Percentiles rank a stretch among this genome's conserved stretches.
Conservation (phyloP, 2,888 invertebrate species). For the Gerris lacustris region DNA sequence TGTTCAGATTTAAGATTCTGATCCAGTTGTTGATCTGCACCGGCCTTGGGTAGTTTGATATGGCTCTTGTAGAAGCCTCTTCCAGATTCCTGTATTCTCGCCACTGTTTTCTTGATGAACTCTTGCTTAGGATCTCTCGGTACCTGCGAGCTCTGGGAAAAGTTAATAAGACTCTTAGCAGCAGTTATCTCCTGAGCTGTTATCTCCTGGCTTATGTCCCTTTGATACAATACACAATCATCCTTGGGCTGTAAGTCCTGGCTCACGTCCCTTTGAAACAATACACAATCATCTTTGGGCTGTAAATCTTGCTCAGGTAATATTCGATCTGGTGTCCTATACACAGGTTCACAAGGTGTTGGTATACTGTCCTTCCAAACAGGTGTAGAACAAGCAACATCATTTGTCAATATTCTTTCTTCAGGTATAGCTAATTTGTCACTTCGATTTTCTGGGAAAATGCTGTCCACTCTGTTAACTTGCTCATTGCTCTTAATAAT, state of each 20-base stretch:
- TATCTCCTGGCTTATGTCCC: background rate
- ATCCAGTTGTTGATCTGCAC: background rate
- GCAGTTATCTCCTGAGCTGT: background rate
- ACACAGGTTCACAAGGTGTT: background rate
- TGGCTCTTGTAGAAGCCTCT: background rate
- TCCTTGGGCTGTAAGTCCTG: background rate
- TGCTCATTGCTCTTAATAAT: background rate
- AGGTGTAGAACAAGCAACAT: background rate
- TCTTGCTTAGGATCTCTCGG: background rate
- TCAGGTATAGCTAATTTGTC: background rate
- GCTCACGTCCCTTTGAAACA: background rate
- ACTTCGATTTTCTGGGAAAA: background rate
- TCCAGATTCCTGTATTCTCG: background rate
- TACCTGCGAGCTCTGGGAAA: background rate
- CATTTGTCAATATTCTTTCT: background rate
- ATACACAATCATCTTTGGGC: background rate
- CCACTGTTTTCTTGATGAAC: background rate
- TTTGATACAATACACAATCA: background rate
- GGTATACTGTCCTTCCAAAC: background rate
- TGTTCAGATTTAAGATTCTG: background rate
- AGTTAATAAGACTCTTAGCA: background rate
- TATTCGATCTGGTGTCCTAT: background rate
- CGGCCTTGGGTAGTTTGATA: background rate
- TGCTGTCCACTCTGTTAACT: conserved; percentile 12
- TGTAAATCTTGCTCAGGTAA: background rate